Conservation (phyloP, 2,888 invertebrate genomes). For the Cantharis flavilabris region DNA sequence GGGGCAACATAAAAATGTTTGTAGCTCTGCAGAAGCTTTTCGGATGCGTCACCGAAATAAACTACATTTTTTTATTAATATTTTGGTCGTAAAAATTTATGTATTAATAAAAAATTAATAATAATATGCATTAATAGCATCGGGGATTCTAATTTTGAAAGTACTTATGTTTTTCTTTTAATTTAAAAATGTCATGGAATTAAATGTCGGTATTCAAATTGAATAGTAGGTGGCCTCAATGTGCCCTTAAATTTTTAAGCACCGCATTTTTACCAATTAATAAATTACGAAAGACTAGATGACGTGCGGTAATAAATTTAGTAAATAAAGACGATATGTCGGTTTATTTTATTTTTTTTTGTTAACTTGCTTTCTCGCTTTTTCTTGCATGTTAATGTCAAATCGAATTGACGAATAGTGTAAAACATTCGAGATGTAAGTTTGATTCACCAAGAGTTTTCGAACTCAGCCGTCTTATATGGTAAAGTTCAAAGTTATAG, state of each 20-base stretch:
- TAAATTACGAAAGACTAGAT: slow-evolving; percentile 19
- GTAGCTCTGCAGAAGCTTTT: neutral
- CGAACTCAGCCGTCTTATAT: slow-evolving; percentile 26
- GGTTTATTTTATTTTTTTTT: neutral
- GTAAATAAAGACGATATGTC: slow-evolving; percentile 22
- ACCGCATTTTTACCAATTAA: slow-evolving; percentile 7
- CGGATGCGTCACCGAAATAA: neutral
- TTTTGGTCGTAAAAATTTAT: neutral
- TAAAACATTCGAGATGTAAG: slow-evolving; percentile 6
- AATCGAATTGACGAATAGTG: slow-evolving; percentile 4
- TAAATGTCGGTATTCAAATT: slow-evolving; percentile 1
- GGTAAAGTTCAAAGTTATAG: slow-evolving; percentile 29
- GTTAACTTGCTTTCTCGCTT: slow-evolving; percentile 6
- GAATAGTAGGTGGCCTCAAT: slow-evolving; percentile 10
- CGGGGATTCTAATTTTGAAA: slow-evolving; percentile 1
- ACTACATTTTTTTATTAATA: neutral
- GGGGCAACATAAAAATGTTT: neutral
- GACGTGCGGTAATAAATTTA: slow-evolving; percentile 22
- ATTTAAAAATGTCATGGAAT: neutral
- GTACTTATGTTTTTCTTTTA: neutral
- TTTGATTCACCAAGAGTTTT: slow-evolving; percentile 27
- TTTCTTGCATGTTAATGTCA: neutral
- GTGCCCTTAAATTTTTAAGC: slow-evolving; percentile 13
- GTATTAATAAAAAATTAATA: neutral
- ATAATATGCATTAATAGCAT: neutral